Percentiles rank a stretch among this genome's conserved stretches.
Conservation (phyloP, 2,888 invertebrate genomes). For the Ypsolopha sequella region DNA sequence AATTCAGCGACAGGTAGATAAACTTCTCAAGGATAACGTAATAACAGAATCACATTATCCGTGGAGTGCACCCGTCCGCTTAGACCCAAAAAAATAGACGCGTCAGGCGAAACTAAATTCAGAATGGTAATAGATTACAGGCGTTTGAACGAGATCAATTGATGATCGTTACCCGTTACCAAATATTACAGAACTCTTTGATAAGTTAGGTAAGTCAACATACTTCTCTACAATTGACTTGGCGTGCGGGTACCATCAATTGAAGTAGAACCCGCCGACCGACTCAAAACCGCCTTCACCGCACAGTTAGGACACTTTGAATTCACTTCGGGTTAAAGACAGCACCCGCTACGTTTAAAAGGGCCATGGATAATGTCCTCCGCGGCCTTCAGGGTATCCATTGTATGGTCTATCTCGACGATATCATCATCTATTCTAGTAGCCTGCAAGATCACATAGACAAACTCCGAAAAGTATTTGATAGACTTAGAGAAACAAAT, state of each 20-base stretch:
- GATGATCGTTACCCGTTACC: constrained; percentile 21
- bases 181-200: constrained; percentile 14
- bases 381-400: constrained; percentile 14
- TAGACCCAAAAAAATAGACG: constrained; percentile 31
- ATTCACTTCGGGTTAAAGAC: constrained; percentile 28
- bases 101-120: constrained; percentile 22
- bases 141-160: constrained; percentile 21
- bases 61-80: constrained; percentile 27
- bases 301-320: constrained; percentile 17
- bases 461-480: constrained; percentile 9
- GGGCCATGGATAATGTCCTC: constrained; percentile 23
- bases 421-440: constrained; percentile 17
- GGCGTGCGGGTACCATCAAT: constrained; percentile 19
- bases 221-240: constrained; percentile 18
- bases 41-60: constrained; percentile 24
- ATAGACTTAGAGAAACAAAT: constrained; percentile 2
- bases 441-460: constrained; percentile 8
- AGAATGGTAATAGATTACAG: constrained; percentile 21
- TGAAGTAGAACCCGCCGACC: constrained; percentile 13
- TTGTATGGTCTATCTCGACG: too few species aligned
- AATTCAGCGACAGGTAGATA: constrained; percentile 21
- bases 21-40: constrained; percentile 22
- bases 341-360: constrained; percentile 36
- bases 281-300: constrained; percentile 16
- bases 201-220: constrained; percentile 10